A percentile compares a stretch with the other conserved stretches of the same genome.
Conservation (phyloP, 2,113 vertebrate species). For the Lutjanus erythropterus region DNA sequence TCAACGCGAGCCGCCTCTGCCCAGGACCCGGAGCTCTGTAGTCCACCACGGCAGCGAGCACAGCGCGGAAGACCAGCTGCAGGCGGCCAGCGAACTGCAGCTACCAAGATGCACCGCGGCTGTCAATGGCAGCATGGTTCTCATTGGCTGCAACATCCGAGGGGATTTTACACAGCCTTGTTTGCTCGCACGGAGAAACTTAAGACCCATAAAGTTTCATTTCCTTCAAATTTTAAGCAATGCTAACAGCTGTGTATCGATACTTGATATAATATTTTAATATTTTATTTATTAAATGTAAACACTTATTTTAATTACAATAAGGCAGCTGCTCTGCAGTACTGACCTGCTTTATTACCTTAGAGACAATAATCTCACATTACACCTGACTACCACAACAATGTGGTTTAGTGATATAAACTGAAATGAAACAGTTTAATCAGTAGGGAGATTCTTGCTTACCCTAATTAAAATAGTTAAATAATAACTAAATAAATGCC, state of each 20-base stretch:
- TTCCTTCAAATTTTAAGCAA: neutral
- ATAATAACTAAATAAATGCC: no score
- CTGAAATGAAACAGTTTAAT: no score
- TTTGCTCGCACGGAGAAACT: conserved; percentile 12
- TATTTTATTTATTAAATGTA: neutral
- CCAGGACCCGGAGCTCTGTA: conserved; percentile 77
- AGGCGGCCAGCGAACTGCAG: conserved; percentile 71
- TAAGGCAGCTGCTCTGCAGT: neutral
- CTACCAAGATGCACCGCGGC: conserved; percentile 75
- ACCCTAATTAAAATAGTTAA: no score
- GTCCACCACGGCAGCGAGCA: conserved; percentile 51
- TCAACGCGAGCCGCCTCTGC: conserved; percentile 68
- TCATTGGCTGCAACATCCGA: conserved; percentile 73
- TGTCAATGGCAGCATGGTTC: conserved; percentile 71
- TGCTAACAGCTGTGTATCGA: neutral
- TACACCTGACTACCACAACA: neutral
- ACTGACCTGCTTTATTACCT: neutral
- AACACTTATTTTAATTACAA: neutral
- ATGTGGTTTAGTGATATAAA: no score
- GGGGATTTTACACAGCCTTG: conserved; percentile 18
- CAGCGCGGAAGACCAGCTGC: neutral
- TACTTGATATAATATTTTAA: no score
- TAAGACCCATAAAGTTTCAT: conserved; percentile 20
- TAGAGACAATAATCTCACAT: neutral
- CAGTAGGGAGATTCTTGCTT: no score